phyloP scores from a whole-genome alignment of 2,888 invertebrate genomes.

The Aphodius granarius region DNA sequence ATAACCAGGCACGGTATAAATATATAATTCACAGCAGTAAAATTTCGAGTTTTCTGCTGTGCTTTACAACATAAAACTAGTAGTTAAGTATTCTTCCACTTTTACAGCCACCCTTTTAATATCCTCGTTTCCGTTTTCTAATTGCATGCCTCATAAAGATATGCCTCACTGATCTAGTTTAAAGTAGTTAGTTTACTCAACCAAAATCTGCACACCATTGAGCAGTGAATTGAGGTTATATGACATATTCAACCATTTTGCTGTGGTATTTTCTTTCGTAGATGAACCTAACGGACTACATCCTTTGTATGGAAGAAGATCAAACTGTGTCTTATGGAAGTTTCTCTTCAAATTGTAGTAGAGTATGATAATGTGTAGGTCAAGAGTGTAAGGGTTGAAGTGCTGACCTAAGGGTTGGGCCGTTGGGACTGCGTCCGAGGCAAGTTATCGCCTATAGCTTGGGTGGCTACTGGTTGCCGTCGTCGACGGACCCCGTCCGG shows the following conservation, averaged over 20 bases:
- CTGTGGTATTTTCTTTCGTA: no score
- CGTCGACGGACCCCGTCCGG: neutral
- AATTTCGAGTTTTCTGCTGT: neutral
- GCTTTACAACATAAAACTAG: neutral
- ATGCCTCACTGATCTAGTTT: neutral
- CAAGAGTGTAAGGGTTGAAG: slow-evolving; percentile 32
- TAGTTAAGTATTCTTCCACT: neutral
- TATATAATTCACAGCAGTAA: neutral
- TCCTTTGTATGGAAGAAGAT: no score
- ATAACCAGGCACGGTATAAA: neutral
- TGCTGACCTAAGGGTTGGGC: slow-evolving; percentile 26
- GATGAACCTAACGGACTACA: no score
- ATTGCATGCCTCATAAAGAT: neutral
- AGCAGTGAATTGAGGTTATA: no score
- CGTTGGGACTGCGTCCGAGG: slow-evolving; percentile 4
- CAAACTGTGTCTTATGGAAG: neutral
- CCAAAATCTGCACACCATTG: no score
- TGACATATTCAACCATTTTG: no score
- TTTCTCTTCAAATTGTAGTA: neutral
- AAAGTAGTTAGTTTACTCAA: neutral
- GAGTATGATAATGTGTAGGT: slow-evolving; percentile 10
- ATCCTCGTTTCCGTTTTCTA: neutral
- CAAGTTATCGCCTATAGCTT: neutral
- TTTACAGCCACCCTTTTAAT: neutral
- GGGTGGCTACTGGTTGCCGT: neutral